A percentile compares a stretch with the other conserved stretches of the same genome.
Evolutionary conservation across 1,140 invertebrate genomes (phyloP).

Genomic region (Carposina sasakii): DNA sequence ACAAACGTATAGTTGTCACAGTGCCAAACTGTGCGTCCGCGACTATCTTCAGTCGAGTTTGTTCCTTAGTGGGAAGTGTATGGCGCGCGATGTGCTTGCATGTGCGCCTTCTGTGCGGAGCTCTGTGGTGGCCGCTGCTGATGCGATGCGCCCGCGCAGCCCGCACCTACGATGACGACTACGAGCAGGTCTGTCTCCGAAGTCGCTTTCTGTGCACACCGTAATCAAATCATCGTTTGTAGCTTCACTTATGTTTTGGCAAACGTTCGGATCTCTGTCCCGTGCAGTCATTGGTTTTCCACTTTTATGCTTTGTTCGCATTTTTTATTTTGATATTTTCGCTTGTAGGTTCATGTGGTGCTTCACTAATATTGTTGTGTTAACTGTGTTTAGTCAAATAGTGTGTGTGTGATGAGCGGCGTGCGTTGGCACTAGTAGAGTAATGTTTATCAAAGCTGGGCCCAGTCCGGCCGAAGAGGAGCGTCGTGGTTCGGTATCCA

Average conservation of each 20-base stretch:
- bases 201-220: conserved; percentile 44
- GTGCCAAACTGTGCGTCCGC: conserved; percentile 61
- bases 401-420: conserved; percentile 56
- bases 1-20: conserved; percentile 53
- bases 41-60: conserved; percentile 61
- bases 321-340: conserved; percentile 36
- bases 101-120: conserved; percentile 62
- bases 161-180: conserved; percentile 58
- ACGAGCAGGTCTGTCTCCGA: conserved; percentile 64
- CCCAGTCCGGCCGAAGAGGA: conserved; percentile 59
- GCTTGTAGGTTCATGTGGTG: conserved; percentile 45
- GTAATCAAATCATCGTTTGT: conserved; percentile 32
- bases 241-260: conserved; percentile 52
- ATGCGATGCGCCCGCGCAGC: conserved; percentile 52
- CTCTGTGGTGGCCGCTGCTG: conserved; percentile 66
- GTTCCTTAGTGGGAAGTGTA: conserved; percentile 65
- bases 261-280: conserved; percentile 43
- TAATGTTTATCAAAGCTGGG: conserved; percentile 71
- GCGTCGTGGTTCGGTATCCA: conserved; percentile 76
- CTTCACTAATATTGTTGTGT: conserved; percentile 38
- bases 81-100: conserved; percentile 67
- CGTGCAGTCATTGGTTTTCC: conserved; percentile 49
- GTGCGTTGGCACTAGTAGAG: conserved; percentile 47
- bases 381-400: conserved; percentile 27
- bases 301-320: conserved; percentile 50